A percentile compares a stretch with the other conserved stretches of the same genome.
phyloP scores from a whole-genome alignment of 1,140 invertebrate species.

The Scaptomyza pallida region DNA sequence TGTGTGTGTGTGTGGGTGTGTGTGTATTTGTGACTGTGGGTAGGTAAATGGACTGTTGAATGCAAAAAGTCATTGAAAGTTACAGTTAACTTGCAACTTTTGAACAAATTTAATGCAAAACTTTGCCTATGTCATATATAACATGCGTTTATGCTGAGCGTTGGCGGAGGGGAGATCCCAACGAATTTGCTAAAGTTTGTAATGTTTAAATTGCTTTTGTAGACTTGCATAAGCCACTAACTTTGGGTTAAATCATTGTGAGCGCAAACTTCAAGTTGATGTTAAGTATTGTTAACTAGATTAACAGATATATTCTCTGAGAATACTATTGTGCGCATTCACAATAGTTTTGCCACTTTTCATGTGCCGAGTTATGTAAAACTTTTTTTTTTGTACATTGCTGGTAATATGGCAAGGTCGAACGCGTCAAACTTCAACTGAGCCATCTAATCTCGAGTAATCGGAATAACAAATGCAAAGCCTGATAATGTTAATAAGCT shows the following conservation, averaged over 20 bases:
- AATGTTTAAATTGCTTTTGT: constrained; percentile 52
- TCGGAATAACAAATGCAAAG: constrained; percentile 44
- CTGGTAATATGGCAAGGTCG: neutral
- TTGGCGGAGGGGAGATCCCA: constrained; percentile 8
- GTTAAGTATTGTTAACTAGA: constrained; percentile 28
- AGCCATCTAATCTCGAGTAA: constrained; percentile 66
- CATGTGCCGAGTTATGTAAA: neutral
- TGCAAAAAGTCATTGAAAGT: constrained; percentile 72
- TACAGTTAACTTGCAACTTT: constrained; percentile 64
- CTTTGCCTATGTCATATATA: constrained; percentile 49
- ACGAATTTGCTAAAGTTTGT: constrained; percentile 36
- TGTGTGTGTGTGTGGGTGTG: constrained; percentile 4
- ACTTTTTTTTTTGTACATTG: neutral
- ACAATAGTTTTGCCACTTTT: neutral
- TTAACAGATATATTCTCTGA: constrained; percentile 1
- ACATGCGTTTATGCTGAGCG: constrained; percentile 34
- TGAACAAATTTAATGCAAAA: constrained; percentile 54
- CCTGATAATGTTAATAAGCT: constrained; percentile 71
- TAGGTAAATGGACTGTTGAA: constrained; percentile 62
- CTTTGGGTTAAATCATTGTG: constrained; percentile 33
- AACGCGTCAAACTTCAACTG: constrained; percentile 49
- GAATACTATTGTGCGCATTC: neutral
- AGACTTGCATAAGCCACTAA: constrained; percentile 35
- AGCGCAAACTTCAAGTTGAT: constrained; percentile 29
- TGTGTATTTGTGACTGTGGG: constrained; percentile 8